phyloP scores from a whole-genome alignment of 2,888 invertebrate genomes.

The Micoletzkya japonica region DNA sequence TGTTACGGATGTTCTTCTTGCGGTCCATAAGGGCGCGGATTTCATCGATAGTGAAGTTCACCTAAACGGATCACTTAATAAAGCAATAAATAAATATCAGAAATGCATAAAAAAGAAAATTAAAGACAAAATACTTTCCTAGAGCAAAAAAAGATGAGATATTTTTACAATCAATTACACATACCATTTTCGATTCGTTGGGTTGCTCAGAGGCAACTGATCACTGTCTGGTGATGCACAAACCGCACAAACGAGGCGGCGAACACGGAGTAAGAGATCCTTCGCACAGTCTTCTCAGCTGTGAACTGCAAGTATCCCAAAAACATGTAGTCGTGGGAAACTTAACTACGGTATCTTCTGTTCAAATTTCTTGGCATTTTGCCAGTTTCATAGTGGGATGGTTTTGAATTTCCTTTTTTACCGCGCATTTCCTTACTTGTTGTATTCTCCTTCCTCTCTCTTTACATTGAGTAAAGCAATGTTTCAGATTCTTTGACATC shows the following conservation, averaged over 20 bases:
- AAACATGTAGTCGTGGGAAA: not conserved
- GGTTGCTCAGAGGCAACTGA: slow-evolving; percentile 26
- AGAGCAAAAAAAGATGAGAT: not conserved
- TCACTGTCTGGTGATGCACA: slow-evolving; percentile 2
- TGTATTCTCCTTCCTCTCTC: no score
- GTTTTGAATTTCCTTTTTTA: no score
- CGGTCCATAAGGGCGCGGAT: slow-evolving; percentile 99
- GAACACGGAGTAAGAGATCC: not conserved
- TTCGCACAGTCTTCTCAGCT: not conserved
- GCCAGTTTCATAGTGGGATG: slow-evolving; percentile 5
- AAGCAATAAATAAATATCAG: not conserved
- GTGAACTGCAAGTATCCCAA: not conserved
- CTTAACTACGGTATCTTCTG: not conserved
- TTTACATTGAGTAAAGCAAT: no score
- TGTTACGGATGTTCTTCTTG: slow-evolving; percentile 98
- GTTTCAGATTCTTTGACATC: no score
- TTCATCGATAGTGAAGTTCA: slow-evolving; percentile 99
- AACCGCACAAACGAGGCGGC: slow-evolving; percentile 30
- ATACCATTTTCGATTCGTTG: slow-evolving; percentile 12
- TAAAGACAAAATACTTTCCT: not conserved
- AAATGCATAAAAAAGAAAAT: not conserved
- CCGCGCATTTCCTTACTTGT: no score
- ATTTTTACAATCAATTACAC: not conserved
- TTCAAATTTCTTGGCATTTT: slow-evolving; percentile 6
- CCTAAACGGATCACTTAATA: slow-evolving; percentile 71